Conservation (phyloP, 1,140 invertebrate genomes). For the Magallana angulata region DNA sequence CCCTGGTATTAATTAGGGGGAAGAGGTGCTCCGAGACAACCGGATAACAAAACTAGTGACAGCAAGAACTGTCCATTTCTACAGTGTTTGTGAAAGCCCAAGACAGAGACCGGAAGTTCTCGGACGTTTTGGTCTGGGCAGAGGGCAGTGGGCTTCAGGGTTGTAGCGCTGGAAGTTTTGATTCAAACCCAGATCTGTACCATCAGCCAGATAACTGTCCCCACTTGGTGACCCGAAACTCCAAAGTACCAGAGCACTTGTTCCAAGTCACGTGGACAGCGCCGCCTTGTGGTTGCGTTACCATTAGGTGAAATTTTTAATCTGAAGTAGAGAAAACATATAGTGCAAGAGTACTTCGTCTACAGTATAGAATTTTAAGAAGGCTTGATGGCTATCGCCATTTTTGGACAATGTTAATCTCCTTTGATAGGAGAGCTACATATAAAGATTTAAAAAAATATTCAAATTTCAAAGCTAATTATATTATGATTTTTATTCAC, state of each 20-base stretch:
- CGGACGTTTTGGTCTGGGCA: constrained; percentile 50
- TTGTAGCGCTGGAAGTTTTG: constrained; percentile 46
- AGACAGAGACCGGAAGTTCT: constrained; percentile 54
- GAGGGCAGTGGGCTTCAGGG: constrained; percentile 40
- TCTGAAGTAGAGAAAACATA: neutral
- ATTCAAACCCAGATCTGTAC: constrained; percentile 32
- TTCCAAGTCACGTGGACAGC: constrained; percentile 59
- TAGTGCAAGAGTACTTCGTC: too few species aligned
- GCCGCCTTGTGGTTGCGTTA: constrained; percentile 61
- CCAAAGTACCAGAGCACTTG: constrained; percentile 43
- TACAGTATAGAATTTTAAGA: too few species aligned
- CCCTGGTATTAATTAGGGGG: neutral
- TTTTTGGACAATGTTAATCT: too few species aligned
- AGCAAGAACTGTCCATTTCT: constrained; percentile 41
- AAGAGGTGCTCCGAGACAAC: constrained; percentile 9
- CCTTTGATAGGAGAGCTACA: too few species aligned
- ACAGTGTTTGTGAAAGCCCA: constrained; percentile 50
- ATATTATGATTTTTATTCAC: too few species aligned
- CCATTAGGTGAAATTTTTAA: constrained; percentile 55
- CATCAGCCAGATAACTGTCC: constrained; percentile 57
- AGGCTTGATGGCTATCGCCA: too few species aligned
- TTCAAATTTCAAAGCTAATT: too few species aligned
- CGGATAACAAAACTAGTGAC: neutral
- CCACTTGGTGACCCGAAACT: constrained; percentile 58
- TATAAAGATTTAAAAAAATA: too few species aligned